Evolutionary conservation across 2,888 invertebrate species (phyloP).

Genomic region (Cynaeus angustus): DNA sequence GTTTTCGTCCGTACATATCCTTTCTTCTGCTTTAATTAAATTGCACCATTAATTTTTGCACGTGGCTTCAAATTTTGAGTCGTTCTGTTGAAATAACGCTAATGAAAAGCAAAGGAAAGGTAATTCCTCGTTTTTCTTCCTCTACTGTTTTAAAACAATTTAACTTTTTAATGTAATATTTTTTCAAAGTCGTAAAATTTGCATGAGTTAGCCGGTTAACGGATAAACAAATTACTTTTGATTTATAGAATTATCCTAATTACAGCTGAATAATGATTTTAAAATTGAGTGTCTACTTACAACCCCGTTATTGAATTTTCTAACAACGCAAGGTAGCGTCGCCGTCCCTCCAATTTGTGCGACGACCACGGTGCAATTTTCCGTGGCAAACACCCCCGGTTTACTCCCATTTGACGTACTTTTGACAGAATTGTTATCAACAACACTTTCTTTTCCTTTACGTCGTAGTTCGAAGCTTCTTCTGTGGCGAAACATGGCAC

Average conservation of each 20-base stretch:
- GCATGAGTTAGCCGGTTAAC: background rate
- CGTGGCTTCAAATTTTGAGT: background rate
- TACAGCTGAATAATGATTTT: background rate
- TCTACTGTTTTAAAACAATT: background rate
- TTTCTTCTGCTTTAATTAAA: background rate
- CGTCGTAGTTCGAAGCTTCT: constrained; percentile 67
- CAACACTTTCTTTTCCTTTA: constrained; percentile 60
- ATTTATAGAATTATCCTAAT: background rate
- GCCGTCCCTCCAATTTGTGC: constrained; percentile 74
- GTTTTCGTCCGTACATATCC: background rate
- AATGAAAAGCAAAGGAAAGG: background rate
- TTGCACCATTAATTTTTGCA: background rate
- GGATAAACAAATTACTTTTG: background rate
- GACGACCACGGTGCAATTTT: constrained; percentile 73
- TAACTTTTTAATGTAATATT: no score
- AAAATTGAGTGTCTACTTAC: constrained; percentile 68
- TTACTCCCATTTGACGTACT: constrained; percentile 58
- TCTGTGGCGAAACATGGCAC: constrained; percentile 54
- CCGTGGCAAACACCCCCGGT: constrained; percentile 70
- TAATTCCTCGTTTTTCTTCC: no score
- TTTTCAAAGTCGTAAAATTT: no score
- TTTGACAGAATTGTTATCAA: constrained; percentile 58
- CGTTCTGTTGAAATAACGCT: background rate
- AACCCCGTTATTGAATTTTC: constrained; percentile 73
- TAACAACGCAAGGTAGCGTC: constrained; percentile 73